phyloP scores from a whole-genome alignment of 2,888 invertebrate genomes.

The Elmis aenea region DNA sequence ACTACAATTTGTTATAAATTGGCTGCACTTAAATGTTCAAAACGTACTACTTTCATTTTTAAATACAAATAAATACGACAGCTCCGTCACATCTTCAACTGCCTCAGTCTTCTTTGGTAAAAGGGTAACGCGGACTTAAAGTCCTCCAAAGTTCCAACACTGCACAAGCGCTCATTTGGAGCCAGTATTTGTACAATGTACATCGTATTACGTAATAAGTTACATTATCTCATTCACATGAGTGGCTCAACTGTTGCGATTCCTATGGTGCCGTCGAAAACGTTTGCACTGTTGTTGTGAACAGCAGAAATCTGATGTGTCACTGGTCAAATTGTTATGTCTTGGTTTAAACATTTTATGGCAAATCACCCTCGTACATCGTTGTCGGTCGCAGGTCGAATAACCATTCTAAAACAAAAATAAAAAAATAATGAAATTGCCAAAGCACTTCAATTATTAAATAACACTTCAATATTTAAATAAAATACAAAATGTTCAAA shows the following conservation, averaged over 20 bases:
- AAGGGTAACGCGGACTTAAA: conserved; percentile 49
- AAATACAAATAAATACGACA: conserved; percentile 39
- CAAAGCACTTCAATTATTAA: too few species aligned
- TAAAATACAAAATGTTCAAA: too few species aligned
- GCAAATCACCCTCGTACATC: conserved; percentile 71
- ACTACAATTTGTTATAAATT: too few species aligned
- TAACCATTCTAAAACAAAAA: conserved; percentile 64
- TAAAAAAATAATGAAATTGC: background rate
- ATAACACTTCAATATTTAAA: too few species aligned
- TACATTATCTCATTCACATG: conserved; percentile 6
- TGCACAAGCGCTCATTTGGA: conserved; percentile 47
- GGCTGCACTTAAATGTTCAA: too few species aligned
- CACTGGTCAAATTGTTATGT: conserved; percentile 30
- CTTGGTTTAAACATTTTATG: conserved; percentile 49
- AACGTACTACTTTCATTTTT: too few species aligned
- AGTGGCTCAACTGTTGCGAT: conserved; percentile 27
- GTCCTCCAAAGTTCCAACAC: conserved; percentile 35
- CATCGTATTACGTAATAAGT: conserved; percentile 29
- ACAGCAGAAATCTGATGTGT: conserved; percentile 55
- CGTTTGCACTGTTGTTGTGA: conserved; percentile 47
- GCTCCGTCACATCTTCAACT: conserved; percentile 35
- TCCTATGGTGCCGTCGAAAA: conserved; percentile 27
- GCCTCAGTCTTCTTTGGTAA: conserved; percentile 57
- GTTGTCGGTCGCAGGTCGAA: conserved; percentile 73
- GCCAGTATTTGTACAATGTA: conserved; percentile 44